phyloP scores from a whole-genome alignment of 2,888 invertebrate species.

The Branchipolynoe longqiensis region DNA sequence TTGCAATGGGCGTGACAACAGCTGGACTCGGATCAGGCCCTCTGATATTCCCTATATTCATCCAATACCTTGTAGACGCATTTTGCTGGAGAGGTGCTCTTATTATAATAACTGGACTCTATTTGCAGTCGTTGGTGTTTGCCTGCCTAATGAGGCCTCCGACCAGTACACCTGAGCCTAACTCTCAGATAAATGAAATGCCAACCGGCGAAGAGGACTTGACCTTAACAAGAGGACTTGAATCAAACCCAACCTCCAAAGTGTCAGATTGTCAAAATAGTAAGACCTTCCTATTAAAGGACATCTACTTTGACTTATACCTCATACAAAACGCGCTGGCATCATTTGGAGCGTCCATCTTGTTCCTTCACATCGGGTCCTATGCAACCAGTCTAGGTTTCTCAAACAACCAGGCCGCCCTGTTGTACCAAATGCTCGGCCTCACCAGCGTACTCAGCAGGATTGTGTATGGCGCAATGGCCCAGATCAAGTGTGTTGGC shows the following conservation, averaged over 20 bases:
- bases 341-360: background rate
- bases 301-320: background rate
- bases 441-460: background rate
- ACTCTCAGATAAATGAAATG: background rate
- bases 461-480: background rate
- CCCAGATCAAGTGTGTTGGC: background rate
- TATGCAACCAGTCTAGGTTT: background rate
- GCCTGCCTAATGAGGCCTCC: background rate
- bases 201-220: too few relatives aligned
- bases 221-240: too few relatives aligned
- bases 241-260: too few relatives aligned
- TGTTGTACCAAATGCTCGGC: background rate
- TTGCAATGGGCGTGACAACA: conserved; percentile 62
- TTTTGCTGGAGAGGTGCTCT: conserved; percentile 65
- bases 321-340: background rate
- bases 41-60: conserved; percentile 58
- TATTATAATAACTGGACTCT: conserved; percentile 59
- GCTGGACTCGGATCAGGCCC: conserved; percentile 63
- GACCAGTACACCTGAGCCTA: background rate
- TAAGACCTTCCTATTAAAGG: background rate
- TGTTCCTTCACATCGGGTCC: background rate
- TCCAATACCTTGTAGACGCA: conserved; percentile 43
- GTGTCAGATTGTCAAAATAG: background rate
- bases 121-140: background rate
- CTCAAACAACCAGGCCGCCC: background rate